Conservation (phyloP, 2,888 invertebrate genomes). For the Orthosia gracilis region DNA sequence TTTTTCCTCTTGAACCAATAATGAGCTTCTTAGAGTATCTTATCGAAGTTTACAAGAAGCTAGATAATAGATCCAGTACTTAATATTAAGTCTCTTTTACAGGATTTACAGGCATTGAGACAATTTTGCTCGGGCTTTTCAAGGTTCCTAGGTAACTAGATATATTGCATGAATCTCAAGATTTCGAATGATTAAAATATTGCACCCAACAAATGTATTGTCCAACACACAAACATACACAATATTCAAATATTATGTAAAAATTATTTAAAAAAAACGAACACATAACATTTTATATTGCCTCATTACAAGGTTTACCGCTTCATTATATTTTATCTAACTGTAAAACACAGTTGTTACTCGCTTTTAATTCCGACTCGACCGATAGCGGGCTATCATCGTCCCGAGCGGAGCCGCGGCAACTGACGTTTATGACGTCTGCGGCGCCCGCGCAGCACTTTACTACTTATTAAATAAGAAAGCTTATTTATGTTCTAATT, state of each 20-base stretch:
- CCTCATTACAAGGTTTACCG: conserved; percentile 57
- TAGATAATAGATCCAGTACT: not conserved
- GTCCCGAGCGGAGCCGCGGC: conserved; percentile 39
- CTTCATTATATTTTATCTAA: conserved; percentile 67
- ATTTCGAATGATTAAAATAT: not conserved
- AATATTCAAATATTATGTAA: not conserved
- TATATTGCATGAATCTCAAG: not conserved
- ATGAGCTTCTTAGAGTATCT: not conserved
- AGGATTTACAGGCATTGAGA: not conserved
- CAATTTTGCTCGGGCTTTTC: not conserved
- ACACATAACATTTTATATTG: conserved; percentile 37
- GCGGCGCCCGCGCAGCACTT: conserved; percentile 60
- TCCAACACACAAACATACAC: not conserved
- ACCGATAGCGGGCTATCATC: conserved; percentile 39
- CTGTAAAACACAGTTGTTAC: conserved; percentile 64
- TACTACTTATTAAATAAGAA: conserved; percentile 61
- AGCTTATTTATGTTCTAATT: conserved; percentile 62
- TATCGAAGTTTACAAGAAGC: conserved; percentile 1
- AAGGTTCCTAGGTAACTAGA: not conserved
- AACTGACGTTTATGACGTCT: conserved; percentile 57
- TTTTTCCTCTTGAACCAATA: not conserved
- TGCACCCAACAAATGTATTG: not conserved
- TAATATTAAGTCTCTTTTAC: conserved; percentile 1
- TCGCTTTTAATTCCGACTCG: conserved; percentile 51
- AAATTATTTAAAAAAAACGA: conserved; percentile 19